A percentile compares a stretch with the other conserved stretches of the same genome.
phyloP scores from a whole-genome alignment of 2,113 vertebrate species.

The Phaethornis superciliosus region DNA sequence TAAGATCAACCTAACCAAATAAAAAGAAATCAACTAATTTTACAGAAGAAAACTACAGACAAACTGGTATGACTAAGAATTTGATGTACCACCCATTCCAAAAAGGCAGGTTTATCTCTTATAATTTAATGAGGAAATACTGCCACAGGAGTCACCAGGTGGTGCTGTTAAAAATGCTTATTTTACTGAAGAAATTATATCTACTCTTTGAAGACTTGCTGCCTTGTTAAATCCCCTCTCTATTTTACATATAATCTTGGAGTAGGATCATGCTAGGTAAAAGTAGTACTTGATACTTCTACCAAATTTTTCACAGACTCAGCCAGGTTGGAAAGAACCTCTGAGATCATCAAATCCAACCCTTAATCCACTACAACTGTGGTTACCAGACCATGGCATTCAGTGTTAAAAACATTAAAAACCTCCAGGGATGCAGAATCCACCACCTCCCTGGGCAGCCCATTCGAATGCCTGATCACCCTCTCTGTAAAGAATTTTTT shows the following conservation, averaged over 20 bases:
- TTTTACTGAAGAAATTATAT: not conserved
- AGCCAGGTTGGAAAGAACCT: too few relatives aligned
- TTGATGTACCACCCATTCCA: not conserved
- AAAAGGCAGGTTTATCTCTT: not conserved
- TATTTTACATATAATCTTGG: not conserved
- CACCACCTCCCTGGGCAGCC: too few relatives aligned
- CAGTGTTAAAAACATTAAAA: too few relatives aligned
- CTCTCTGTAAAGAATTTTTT: too few relatives aligned
- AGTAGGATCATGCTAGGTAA: not conserved
- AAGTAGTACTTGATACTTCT: not conserved
- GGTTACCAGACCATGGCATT: too few relatives aligned
- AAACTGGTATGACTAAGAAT: not conserved
- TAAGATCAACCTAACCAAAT: not conserved
- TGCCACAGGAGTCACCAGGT: not conserved
- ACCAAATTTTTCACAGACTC: not conserved
- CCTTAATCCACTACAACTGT: too few relatives aligned
- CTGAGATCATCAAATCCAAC: too few relatives aligned
- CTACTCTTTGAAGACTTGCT: not conserved
- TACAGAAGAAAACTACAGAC: not conserved
- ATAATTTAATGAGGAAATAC: not conserved
- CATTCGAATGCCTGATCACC: too few relatives aligned
- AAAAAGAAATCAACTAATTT: not conserved
- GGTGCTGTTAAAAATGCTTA: constrained; percentile 12
- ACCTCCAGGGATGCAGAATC: too few relatives aligned
- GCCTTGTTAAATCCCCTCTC: not conserved